A percentile compares a stretch with the other conserved stretches of the same genome.
Evolutionary conservation across 2,888 invertebrate species (phyloP).

Genomic region (Eupithecia dodoneata): DNA sequence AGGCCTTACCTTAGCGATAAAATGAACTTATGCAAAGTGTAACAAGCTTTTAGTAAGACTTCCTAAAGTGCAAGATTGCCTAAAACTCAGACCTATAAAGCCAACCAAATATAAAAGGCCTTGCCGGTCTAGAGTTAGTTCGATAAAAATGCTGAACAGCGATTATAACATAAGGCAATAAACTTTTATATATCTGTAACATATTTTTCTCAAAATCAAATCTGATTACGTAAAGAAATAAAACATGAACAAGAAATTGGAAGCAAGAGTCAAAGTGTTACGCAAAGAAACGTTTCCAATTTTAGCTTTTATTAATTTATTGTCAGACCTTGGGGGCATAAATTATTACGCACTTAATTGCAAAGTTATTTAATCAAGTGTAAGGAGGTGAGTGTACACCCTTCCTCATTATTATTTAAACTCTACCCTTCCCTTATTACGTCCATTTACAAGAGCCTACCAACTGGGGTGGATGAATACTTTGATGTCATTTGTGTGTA

Average conservation of each 20-base stretch:
- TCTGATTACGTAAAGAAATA: neutral
- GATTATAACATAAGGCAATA: neutral
- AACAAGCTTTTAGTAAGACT: neutral
- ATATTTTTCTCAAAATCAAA: neutral
- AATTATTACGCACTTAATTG: constrained; percentile 11
- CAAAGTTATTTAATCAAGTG: constrained; percentile 16
- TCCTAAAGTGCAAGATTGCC: neutral
- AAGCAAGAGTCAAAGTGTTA: neutral
- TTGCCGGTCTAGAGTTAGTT: too few relatives aligned
- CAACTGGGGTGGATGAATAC: constrained; percentile 32
- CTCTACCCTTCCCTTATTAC: constrained; percentile 23
- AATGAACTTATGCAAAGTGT: too few relatives aligned
- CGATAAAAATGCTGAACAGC: neutral
- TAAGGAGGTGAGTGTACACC: constrained; percentile 7
- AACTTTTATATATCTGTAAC: neutral
- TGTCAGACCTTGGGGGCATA: neutral
- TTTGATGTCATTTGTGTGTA: constrained; percentile 43
- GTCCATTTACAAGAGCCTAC: constrained; percentile 21
- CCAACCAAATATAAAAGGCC: too few relatives aligned
- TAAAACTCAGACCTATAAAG: neutral
- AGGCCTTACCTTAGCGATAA: too few relatives aligned
- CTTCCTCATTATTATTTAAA: constrained; percentile 7
- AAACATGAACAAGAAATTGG: neutral
- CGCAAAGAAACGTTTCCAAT: neutral
- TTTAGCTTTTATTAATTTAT: constrained; percentile 2